Percentiles rank a stretch among this genome's conserved stretches.
Conservation (phyloP, 2,797 vertebrate species). For the Chloroceryle inda region DNA sequence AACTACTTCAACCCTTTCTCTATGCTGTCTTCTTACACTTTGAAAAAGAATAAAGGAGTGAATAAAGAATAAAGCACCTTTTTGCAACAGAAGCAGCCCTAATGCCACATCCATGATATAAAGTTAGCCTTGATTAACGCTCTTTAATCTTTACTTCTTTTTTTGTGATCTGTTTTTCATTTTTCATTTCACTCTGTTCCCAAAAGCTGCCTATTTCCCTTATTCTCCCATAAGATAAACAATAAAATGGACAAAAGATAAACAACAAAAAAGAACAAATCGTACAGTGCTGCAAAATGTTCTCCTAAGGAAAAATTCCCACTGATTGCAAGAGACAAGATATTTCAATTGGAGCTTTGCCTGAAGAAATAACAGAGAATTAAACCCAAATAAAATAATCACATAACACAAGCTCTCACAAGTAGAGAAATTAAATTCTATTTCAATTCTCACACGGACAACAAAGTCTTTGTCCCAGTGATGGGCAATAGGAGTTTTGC, state of each 20-base stretch:
- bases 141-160: not conserved
- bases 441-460: not conserved
- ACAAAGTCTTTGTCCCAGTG: not conserved
- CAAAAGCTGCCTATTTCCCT: not conserved
- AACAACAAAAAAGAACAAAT: not conserved
- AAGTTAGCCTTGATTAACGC: not conserved
- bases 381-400: conserved; percentile 48
- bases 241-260: conserved; percentile 7
- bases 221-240: not conserved
- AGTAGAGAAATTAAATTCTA: conserved; percentile 10
- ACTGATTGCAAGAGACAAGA: conserved; percentile 44
- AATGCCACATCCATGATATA: not conserved
- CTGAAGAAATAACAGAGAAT: conserved; percentile 48
- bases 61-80: not conserved
- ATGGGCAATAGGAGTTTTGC: not conserved
- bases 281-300: not conserved
- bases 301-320: conserved; percentile 40
- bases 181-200: not conserved
- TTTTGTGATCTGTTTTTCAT: not conserved
- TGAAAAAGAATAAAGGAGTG: not conserved
- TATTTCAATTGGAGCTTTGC: conserved; percentile 27
- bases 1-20: not conserved
- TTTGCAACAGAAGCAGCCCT: not conserved
- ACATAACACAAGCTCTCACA: not conserved
- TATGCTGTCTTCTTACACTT: not conserved